A percentile compares a stretch with the other conserved stretches of the same genome.
phyloP scores from a whole-genome alignment of 2,113 vertebrate species.

The Passer domesticus region DNA sequence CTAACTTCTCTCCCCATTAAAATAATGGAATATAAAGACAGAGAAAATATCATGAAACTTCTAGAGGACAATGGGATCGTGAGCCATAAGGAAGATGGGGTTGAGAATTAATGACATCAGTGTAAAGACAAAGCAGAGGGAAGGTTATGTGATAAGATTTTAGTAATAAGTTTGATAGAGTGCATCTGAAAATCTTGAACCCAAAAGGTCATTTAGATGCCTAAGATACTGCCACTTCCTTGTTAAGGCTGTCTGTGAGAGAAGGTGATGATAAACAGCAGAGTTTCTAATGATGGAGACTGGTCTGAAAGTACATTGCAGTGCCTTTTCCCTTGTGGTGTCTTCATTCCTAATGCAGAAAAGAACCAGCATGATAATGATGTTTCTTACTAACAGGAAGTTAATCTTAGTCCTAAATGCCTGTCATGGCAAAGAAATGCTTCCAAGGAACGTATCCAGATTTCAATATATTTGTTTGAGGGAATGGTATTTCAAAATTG shows the following conservation, averaged over 20 bases:
- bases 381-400: background rate
- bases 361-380: background rate
- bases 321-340: background rate
- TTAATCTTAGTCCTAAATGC: slow-evolving; percentile 33
- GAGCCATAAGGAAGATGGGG: background rate
- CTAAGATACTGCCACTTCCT: background rate
- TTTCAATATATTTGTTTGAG: background rate
- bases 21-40: slow-evolving; percentile 48
- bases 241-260: background rate
- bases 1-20: slow-evolving; percentile 44
- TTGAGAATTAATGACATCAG: slow-evolving; percentile 14
- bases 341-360: slow-evolving; percentile 3
- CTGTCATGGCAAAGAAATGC: background rate
- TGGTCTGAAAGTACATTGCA: background rate
- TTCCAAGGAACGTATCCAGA: background rate
- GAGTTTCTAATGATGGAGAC: background rate
- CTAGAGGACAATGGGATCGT: slow-evolving; percentile 34
- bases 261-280: slow-evolving; percentile 7
- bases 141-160: slow-evolving; percentile 26
- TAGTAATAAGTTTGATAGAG: background rate
- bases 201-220: background rate
- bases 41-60: slow-evolving; percentile 38
- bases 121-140: background rate
- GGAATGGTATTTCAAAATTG: background rate
- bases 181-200: background rate